Percentiles rank a stretch among this genome's conserved stretches.
Conservation (phyloP, 2,797 vertebrate species). For the Cryptoprocta ferox region DNA sequence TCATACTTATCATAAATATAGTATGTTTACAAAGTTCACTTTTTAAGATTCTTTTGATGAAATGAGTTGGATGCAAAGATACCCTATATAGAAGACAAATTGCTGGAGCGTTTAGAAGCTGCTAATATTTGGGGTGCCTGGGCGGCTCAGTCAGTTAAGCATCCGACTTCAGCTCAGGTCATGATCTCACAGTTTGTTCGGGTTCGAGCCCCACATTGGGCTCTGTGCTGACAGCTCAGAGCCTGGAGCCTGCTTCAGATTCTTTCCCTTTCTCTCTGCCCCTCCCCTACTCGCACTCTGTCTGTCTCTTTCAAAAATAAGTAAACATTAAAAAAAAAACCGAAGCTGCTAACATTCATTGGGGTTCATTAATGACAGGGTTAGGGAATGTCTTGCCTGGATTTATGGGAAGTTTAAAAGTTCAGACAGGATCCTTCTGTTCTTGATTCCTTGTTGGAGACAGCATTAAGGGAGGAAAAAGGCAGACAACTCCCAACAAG, state of each 20-base stretch:
- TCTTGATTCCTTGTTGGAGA: neutral
- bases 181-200: too few relatives aligned
- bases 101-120: conserved; percentile 9
- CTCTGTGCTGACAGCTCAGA: too few relatives aligned
- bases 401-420: neutral
- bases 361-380: neutral
- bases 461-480: neutral
- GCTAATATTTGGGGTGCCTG: neutral
- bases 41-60: conserved; percentile 52
- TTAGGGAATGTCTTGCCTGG: neutral
- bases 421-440: neutral
- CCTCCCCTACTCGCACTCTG: too few relatives aligned
- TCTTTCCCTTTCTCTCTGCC: too few relatives aligned
- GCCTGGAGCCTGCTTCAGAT: too few relatives aligned
- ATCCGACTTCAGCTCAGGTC: too few relatives aligned
- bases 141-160: too few relatives aligned
- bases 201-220: too few relatives aligned
- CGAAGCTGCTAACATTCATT: neutral
- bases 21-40: neutral
- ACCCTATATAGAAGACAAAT: conserved; percentile 11
- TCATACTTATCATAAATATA: neutral
- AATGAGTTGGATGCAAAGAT: neutral
- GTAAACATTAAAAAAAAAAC: too few relatives aligned
- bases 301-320: too few relatives aligned
- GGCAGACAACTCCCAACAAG: neutral